Conservation (phyloP, 1,140 invertebrate genomes). For the Eubasilissa regina region DNA sequence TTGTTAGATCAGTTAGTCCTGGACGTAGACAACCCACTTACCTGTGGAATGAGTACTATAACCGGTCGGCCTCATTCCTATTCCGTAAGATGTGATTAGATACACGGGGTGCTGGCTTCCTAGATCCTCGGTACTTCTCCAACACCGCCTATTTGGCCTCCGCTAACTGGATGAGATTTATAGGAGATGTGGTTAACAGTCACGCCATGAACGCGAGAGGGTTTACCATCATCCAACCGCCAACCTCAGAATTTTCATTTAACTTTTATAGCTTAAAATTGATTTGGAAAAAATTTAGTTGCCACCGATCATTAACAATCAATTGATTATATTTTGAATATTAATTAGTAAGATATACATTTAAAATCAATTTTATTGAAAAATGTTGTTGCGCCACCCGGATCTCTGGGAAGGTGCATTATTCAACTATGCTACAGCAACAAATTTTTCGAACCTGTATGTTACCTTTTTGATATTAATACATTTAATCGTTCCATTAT, state of each 20-base stretch:
- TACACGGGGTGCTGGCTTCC: not conserved
- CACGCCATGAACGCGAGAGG: constrained; percentile 25
- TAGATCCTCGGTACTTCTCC: not conserved
- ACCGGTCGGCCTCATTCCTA: constrained; percentile 29
- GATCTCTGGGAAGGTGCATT: too few relatives aligned
- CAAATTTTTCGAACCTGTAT: too few relatives aligned
- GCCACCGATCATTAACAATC: not conserved
- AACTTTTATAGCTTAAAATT: constrained; percentile 30
- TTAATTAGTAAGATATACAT: too few relatives aligned
- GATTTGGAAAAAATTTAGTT: constrained; percentile 22
- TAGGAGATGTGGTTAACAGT: constrained; percentile 29
- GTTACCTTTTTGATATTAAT: too few relatives aligned
- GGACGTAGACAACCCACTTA: constrained; percentile 41
- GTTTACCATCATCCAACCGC: constrained; percentile 35
- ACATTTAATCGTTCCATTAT: too few relatives aligned
- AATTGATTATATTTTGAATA: too few relatives aligned
- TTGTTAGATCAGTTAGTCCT: constrained; percentile 43
- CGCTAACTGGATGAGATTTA: constrained; percentile 39
- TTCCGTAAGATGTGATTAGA: constrained; percentile 45
- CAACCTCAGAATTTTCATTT: constrained; percentile 25
- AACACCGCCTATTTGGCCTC: constrained; percentile 36
- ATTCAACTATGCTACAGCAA: too few relatives aligned
- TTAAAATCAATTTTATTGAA: too few relatives aligned
- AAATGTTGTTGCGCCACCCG: too few relatives aligned
- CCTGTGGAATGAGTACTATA: constrained; percentile 23